Evolutionary conservation across 2,113 vertebrate species (phyloP).

Genomic region (Callipepla squamata): DNA sequence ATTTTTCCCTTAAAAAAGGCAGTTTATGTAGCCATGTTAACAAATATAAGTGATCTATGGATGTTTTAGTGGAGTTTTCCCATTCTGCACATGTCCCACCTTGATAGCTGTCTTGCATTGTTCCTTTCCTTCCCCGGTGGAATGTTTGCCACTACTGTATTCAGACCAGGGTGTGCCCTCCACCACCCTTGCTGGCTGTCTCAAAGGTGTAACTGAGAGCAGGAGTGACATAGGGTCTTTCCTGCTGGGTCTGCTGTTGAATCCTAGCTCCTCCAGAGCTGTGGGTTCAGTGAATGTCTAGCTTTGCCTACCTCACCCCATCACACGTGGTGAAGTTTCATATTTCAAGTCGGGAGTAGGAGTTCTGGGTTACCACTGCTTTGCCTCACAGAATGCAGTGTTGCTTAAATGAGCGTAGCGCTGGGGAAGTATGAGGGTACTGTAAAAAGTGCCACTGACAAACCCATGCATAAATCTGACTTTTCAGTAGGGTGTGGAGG

Average conservation of each 20-base stretch:
- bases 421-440: not conserved
- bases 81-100: fast-evolving
- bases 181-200: not conserved
- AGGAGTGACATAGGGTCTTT: not conserved
- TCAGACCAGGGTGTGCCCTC: too few relatives aligned
- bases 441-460: fast-evolving
- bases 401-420: not conserved
- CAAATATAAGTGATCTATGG: not conserved
- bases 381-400: not conserved
- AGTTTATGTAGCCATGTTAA: not conserved
- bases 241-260: not conserved
- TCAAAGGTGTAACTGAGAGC: not conserved
- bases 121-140: fast-evolving
- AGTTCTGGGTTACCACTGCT: not conserved
- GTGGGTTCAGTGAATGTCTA: not conserved
- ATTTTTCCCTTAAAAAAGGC: not conserved
- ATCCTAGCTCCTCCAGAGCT: not conserved
- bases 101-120: fast-evolving
- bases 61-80: not conserved
- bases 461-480: not conserved
- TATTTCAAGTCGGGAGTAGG: not conserved
- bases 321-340: not conserved
- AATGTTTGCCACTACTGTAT: fast-evolving
- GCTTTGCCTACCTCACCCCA: not conserved
- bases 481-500: not conserved